Evolutionary conservation across 2,888 invertebrate species (phyloP).

Genomic region (Lacanobia oleracea): DNA sequence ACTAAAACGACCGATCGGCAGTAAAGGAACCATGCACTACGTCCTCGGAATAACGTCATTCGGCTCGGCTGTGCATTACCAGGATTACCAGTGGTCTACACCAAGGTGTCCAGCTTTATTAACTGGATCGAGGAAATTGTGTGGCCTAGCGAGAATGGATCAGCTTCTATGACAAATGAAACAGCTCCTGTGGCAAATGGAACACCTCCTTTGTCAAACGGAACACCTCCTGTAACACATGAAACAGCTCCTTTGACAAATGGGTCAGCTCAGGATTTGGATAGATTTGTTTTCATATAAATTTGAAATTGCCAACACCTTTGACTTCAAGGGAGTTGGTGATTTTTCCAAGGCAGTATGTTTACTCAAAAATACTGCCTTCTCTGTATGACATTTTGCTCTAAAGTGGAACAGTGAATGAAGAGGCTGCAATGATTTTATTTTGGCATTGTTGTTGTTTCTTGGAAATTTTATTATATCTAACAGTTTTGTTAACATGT

Average conservation of each 20-base stretch:
- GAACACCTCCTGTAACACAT: no score
- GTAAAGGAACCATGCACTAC: slow-evolving; percentile 72
- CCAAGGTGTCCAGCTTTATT: slow-evolving; percentile 77
- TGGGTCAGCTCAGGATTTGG: not conserved
- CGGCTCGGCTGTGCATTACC: slow-evolving; percentile 77
- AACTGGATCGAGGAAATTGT: slow-evolving; percentile 82
- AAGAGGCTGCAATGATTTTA: not conserved
- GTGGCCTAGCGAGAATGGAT: slow-evolving; percentile 69
- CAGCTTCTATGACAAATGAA: not conserved
- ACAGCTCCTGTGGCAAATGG: no score
- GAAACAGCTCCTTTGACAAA: no score
- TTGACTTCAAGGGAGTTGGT: no score
- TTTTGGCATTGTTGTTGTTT: not conserved
- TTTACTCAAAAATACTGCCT: no score
- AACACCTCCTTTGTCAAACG: no score
- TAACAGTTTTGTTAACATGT: not conserved
- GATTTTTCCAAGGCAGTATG: no score
- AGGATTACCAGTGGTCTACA: slow-evolving; percentile 79
- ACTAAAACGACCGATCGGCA: slow-evolving; percentile 49
- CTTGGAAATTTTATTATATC: not conserved
- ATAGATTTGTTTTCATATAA: not conserved
- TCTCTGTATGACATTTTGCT: not conserved
- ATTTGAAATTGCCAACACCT: not conserved
- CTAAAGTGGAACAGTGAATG: not conserved
- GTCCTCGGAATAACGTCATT: slow-evolving; percentile 82